Evolutionary conservation across 2,888 invertebrate genomes (phyloP).

Genomic region (Aleiodes alternator): DNA sequence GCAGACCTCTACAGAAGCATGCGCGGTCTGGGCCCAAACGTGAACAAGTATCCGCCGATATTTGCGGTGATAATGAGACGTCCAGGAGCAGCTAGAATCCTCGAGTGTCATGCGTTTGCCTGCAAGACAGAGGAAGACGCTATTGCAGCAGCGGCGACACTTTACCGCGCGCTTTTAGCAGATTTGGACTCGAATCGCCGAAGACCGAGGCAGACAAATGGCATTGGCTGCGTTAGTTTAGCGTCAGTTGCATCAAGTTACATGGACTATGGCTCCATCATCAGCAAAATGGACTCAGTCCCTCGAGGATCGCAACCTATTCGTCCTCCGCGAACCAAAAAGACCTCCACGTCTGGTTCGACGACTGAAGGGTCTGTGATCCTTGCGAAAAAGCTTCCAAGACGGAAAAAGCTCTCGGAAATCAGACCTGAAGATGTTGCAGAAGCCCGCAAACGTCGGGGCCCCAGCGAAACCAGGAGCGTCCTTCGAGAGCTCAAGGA

Average conservation of each 20-base stretch:
- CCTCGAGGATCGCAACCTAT: constrained; percentile 76
- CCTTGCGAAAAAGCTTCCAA: constrained; percentile 53
- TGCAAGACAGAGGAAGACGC: constrained; percentile 94
- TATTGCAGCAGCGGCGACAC: constrained; percentile 92
- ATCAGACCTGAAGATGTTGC: constrained; percentile 68
- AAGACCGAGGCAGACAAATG: constrained; percentile 83
- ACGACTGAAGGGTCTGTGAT: constrained; percentile 64
- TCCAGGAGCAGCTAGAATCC: constrained; percentile 83
- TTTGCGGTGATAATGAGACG: constrained; percentile 94
- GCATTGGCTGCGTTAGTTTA: constrained; percentile 86
- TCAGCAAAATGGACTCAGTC: constrained; percentile 42
- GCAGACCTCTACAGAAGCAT: constrained; percentile 74
- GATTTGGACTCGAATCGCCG: constrained; percentile 75
- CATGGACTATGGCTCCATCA: constrained; percentile 50
- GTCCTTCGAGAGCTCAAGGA: constrained; percentile 45
- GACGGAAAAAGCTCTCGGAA: constrained; percentile 67
- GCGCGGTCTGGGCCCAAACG: constrained; percentile 67
- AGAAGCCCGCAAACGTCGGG: constrained; percentile 64
- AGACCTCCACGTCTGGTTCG: constrained; percentile 77
- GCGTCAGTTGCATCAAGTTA: constrained; percentile 75
- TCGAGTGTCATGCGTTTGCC: constrained; percentile 94
- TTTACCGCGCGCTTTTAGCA: constrained; percentile 91
- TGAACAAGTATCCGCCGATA: constrained; percentile 85
- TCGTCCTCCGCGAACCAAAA: constrained; percentile 86
- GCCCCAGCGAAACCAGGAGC: constrained; percentile 26